Conservation (phyloP, 2,888 invertebrate genomes). For the Alsophila aescularia region DNA sequence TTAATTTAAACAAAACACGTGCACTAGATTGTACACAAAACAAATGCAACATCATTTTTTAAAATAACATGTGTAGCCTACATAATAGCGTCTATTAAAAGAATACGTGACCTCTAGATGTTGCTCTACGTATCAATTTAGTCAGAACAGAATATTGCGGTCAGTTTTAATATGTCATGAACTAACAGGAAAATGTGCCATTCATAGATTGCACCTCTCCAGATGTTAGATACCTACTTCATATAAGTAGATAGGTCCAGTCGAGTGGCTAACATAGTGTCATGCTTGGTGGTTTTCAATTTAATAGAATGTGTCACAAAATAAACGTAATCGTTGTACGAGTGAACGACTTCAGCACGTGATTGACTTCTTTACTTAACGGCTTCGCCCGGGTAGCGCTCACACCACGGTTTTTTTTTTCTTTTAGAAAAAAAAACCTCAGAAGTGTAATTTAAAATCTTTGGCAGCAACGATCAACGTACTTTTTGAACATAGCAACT, state of each 20-base stretch:
- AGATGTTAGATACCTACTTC: no score
- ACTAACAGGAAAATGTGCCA: slow-evolving; percentile 36
- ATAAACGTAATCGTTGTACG: background rate
- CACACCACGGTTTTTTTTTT: no score
- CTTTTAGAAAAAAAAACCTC: no score
- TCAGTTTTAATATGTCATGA: slow-evolving; percentile 29
- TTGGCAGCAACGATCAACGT: no score
- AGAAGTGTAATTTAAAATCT: no score
- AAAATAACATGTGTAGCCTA: slow-evolving; percentile 31
- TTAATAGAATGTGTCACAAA: slow-evolving; percentile 15
- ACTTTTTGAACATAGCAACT: no score
- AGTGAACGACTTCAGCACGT: slow-evolving; percentile 1
- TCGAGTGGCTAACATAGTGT: background rate
- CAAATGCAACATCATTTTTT: slow-evolving; percentile 29
- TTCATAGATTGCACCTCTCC: slow-evolving; percentile 30
- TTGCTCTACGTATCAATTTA: slow-evolving; percentile 34
- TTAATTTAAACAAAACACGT: slow-evolving; percentile 31
- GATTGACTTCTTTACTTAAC: background rate
- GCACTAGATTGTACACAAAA: slow-evolving; percentile 29
- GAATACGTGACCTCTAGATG: slow-evolving; percentile 36
- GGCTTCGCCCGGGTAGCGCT: no score
- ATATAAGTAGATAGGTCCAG: background rate
- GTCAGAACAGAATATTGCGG: slow-evolving; percentile 36
- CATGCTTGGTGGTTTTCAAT: slow-evolving; percentile 18
- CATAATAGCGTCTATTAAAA: slow-evolving; percentile 31